Evolutionary conservation across 2,888 invertebrate species (phyloP), one percentile per base, ranked within the genome.

Genomic region (Allophyes oxyacanthae): DNA sequence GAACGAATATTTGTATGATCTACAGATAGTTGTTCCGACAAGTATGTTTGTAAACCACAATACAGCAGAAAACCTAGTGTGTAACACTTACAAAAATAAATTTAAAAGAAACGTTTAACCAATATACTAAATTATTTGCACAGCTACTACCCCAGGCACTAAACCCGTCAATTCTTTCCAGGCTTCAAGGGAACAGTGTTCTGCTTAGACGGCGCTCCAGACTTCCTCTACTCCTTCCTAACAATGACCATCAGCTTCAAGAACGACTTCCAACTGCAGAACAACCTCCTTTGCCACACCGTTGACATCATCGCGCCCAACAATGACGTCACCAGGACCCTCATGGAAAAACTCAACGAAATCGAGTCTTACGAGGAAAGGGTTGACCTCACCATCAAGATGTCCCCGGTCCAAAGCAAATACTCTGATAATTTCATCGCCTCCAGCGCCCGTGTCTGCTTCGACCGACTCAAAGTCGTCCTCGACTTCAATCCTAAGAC

Each of bases 201-300:
- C 75, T 95, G 98, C 10, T 94, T 99, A 43, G 99, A 99, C 83
- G 98, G 98, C 10, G 95, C 97, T 0, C 98, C 97, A 0, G 95
- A 96, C 32, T 95, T 96, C 79, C 89, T 97, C 13, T 95, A 95
- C 79, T 90, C 93, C 0, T 75, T 95, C 0, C 78, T 95, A 1
- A 89, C 92, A 0, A 89, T 94, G 81, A 91, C 95, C 2, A 78
- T 95, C 9, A 83, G 83, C 32, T 83, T 86, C 20, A 89, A 87
- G 51, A 90, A 89, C 43, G 94, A 95, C 30, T 66, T 81, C 0
- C 91, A 94, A 54, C 85, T 96, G 0, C 95, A 96, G 76, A 94
- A 95, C 75, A 95, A 90, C 61, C 78, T 96, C 0, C 81, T 97
- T 9, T 89, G 94, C 42, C 94, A 95, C 71, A 90, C 95, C 2